Evolutionary conservation across 2,797 vertebrate genomes (phyloP).

Genomic region (Anguilla megastoma): DNA sequence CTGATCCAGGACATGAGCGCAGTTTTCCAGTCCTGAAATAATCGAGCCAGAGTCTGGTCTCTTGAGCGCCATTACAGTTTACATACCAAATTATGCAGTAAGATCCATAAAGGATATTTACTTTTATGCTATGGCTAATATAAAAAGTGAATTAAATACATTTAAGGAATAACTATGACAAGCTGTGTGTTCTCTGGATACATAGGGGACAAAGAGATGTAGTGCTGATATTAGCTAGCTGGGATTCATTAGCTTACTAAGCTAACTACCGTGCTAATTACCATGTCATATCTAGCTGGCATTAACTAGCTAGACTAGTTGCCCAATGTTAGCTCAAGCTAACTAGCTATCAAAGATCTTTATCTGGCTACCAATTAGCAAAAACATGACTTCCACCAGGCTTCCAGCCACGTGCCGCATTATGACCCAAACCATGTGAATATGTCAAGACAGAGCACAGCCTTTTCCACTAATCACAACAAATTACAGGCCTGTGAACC

Average conservation of each 20-base stretch:
- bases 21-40: constrained; percentile 85
- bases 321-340: too few relatives aligned
- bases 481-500: neutral
- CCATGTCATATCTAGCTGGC: too few relatives aligned
- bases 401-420: neutral
- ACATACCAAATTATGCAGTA: neutral
- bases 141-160: neutral
- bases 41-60: neutral
- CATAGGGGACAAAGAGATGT: neutral
- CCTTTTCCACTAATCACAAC: neutral
- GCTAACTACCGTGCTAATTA: too few relatives aligned
- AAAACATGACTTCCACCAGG: too few relatives aligned
- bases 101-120: neutral
- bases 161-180: neutral
- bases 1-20: constrained; percentile 93
- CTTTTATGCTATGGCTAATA: neutral
- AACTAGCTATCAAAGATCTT: too few relatives aligned
- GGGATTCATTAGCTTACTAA: too few relatives aligned
- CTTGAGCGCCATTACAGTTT: neutral
- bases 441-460: neutral
- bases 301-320: too few relatives aligned
- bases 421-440: neutral
- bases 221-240: too few relatives aligned
- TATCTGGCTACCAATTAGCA: too few relatives aligned
- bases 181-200: neutral